phyloP scores from a whole-genome alignment of 2,113 vertebrate species.

The Sarotherodon lohbergeri region DNA sequence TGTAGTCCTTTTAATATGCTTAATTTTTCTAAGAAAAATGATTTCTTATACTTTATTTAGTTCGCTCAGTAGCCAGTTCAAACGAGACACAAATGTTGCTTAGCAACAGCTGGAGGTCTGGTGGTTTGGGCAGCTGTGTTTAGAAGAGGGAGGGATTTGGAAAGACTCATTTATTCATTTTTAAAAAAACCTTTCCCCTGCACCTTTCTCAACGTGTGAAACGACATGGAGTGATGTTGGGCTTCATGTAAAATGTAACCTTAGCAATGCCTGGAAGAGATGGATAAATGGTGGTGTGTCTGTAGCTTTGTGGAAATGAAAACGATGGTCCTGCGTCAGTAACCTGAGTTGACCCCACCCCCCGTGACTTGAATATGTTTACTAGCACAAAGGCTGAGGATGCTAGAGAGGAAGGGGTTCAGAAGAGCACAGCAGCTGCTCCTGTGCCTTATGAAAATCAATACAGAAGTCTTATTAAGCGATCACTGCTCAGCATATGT shows the following conservation, averaged over 20 bases:
- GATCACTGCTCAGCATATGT: neutral
- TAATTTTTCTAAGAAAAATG: neutral
- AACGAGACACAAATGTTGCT: neutral
- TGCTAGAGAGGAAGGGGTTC: neutral
- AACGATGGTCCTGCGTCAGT: neutral
- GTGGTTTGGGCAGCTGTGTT: neutral
- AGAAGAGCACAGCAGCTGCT: neutral
- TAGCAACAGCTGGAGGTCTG: neutral
- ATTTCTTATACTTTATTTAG: neutral
- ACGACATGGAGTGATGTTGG: neutral
- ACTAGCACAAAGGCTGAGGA: neutral
- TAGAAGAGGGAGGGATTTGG: neutral
- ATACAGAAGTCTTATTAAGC: neutral
- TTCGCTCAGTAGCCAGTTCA: neutral
- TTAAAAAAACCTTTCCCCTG: neutral
- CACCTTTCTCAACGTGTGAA: neutral
- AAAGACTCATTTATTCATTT: neutral
- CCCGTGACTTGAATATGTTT: neutral
- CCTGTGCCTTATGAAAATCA: neutral
- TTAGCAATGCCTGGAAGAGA: neutral
- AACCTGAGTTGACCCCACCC: neutral
- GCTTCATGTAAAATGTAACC: neutral
- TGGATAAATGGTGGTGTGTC: neutral
- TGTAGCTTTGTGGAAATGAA: constrained; percentile 19
- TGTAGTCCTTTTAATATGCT: neutral